Percentiles rank a stretch among this genome's conserved stretches.
These are phyloP conservation scores for Yponomeuta sedellus DNA, from an alignment of 2,888 invertebrate species.

Conservation along the genomic window DNA sequence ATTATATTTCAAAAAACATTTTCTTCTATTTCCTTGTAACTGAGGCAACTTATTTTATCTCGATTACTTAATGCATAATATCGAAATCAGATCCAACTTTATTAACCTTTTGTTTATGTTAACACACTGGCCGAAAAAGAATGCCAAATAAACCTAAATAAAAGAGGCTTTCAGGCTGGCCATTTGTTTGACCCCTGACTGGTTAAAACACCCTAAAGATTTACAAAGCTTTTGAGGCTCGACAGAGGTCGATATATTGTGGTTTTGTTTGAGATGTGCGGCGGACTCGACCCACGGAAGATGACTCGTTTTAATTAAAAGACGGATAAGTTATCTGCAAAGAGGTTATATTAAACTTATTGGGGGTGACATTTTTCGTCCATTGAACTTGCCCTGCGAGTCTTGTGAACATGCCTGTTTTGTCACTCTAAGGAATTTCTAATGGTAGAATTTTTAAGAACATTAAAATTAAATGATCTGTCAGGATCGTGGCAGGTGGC, in stretches of 20 bases:
- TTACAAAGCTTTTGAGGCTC: conserved; percentile 25
- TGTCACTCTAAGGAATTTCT: conserved; percentile 16
- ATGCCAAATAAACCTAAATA: conserved; percentile 37
- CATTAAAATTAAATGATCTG: no score
- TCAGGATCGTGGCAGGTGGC: no score
- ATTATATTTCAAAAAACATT: neutral
- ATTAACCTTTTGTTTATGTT: conserved; percentile 37
- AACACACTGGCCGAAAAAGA: conserved; percentile 42
- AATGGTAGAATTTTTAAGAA: no score
- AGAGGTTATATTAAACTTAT: conserved; percentile 19
- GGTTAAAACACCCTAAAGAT: conserved; percentile 17
- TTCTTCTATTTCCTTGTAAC: no score
- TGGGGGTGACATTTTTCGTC: conserved; percentile 48
- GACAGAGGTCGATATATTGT: conserved; percentile 38
- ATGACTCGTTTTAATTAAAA: conserved; percentile 60
- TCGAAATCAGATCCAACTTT: conserved; percentile 17
- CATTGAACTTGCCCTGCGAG: conserved; percentile 22
- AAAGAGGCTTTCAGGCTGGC: conserved; percentile 32
- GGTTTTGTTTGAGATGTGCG: conserved; percentile 46
- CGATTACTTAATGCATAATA: conserved; percentile 10
- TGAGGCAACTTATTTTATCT: neutral
- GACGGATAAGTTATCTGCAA: conserved; percentile 23
- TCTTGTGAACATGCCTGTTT: conserved; percentile 20
- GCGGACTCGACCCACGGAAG: conserved; percentile 35
- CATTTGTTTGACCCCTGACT: conserved; percentile 21